These are phyloP conservation scores for Campoletis raptor DNA, from an alignment of 2,888 invertebrate genomes.

Conservation along the genomic window DNA sequence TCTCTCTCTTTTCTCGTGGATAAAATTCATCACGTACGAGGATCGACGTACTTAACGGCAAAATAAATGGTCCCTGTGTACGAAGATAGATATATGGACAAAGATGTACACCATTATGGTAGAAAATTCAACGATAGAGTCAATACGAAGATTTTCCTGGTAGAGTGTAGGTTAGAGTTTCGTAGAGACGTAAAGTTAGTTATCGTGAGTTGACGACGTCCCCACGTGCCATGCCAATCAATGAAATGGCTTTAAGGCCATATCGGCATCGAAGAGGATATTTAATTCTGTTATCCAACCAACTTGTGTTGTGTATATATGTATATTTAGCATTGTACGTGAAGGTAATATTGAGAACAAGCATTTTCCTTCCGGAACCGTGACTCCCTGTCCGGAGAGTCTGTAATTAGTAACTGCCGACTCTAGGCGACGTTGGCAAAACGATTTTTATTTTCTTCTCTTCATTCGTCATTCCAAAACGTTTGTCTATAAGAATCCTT, in stretches of 20 bases:
- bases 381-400: conserved; percentile 73
- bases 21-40: conserved; percentile 63
- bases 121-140: conserved; percentile 33
- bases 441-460: not conserved
- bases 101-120: conserved; percentile 32
- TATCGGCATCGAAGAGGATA: conserved; percentile 72
- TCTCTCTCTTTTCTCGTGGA: conserved; percentile 14
- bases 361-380: conserved; percentile 76
- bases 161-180: not conserved
- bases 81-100: conserved; percentile 45
- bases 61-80: conserved; percentile 50
- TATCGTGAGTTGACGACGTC: conserved; percentile 50
- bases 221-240: conserved; percentile 71
- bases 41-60: conserved; percentile 66
- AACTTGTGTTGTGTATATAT: not conserved
- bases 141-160: conserved; percentile 18
- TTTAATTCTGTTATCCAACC: conserved; percentile 69
- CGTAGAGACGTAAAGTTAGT: not conserved
- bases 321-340: not conserved
- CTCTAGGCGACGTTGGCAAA: conserved; percentile 31
- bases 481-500: too few species aligned
- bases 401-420: conserved; percentile 77
- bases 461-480: not conserved
- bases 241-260: conserved; percentile 72
- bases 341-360: conserved; percentile 31